Evolutionary conservation across 2,888 invertebrate species (phyloP).

Genomic region (Oxystoma pomonae): DNA sequence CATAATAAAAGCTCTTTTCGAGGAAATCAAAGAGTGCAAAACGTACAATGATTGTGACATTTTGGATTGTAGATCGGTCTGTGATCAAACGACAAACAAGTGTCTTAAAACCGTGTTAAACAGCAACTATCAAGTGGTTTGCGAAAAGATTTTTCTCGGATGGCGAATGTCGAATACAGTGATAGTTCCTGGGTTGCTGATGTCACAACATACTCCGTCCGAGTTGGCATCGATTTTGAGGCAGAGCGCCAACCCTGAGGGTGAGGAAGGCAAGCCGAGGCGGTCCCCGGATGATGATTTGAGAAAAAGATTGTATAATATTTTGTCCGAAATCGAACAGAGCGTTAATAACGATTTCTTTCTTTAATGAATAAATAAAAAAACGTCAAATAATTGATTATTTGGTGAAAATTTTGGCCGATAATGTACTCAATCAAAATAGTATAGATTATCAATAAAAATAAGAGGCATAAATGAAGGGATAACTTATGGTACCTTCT

Average conservation of each 20-base stretch:
- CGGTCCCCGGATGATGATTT: constrained; percentile 49
- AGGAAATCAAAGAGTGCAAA: constrained; percentile 47
- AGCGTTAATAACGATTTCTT: constrained; percentile 40
- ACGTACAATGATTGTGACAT: constrained; percentile 63
- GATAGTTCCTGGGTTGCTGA: constrained; percentile 57
- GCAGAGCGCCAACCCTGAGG: constrained; percentile 56
- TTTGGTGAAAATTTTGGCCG: no score
- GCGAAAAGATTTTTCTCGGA: constrained; percentile 62
- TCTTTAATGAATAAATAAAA: constrained; percentile 28
- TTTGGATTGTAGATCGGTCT: constrained; percentile 62
- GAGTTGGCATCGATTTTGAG: constrained; percentile 55
- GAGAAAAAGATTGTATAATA: constrained; percentile 51
- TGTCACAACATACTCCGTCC: constrained; percentile 57
- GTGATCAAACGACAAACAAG: constrained; percentile 50
- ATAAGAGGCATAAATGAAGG: constrained; percentile 51
- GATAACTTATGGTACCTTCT: constrained; percentile 60
- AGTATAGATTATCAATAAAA: no score
- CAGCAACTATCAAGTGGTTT: constrained; percentile 64
- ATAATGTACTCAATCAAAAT: no score
- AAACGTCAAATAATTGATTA: not conserved
- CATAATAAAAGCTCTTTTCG: constrained; percentile 50
- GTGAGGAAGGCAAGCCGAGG: constrained; percentile 44
- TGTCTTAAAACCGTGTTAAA: constrained; percentile 57
- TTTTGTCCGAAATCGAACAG: constrained; percentile 51
- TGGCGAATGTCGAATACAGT: constrained; percentile 59